Evolutionary conservation across 2,888 invertebrate genomes (phyloP).

Genomic region (Laspeyria flexula): DNA sequence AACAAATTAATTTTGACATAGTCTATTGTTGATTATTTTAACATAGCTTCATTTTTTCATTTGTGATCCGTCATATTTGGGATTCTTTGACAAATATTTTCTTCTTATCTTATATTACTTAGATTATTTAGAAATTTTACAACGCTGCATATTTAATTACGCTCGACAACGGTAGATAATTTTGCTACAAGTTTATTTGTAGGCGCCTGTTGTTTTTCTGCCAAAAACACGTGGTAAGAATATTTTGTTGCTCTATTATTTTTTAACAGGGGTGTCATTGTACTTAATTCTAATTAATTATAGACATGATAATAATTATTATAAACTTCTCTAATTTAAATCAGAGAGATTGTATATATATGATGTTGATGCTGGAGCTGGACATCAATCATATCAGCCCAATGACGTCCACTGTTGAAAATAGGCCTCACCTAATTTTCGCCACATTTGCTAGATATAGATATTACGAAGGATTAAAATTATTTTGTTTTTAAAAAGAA

Average conservation of each 20-base stretch:
- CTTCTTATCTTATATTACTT: background rate
- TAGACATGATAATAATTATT: no score
- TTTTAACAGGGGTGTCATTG: background rate
- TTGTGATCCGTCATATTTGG: conserved; percentile 46
- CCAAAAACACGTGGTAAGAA: conserved; percentile 11
- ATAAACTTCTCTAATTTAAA: no score
- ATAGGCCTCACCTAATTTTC: no score
- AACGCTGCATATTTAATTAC: conserved; percentile 1
- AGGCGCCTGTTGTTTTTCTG: conserved; percentile 22
- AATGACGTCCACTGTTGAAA: no score
- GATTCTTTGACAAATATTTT: conserved; percentile 21
- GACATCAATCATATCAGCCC: no score
- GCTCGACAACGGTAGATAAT: conserved; percentile 18
- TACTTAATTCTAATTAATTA: background rate
- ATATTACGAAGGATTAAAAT: no score
- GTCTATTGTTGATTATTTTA: conserved; percentile 53
- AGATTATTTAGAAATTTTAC: background rate
- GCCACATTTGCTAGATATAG: no score
- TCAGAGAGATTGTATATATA: no score
- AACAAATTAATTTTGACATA: conserved; percentile 56
- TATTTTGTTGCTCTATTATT: background rate
- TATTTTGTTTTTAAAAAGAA: no score
- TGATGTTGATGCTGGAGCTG: no score
- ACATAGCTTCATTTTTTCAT: conserved; percentile 51
- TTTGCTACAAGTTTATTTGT: conserved; percentile 32